phyloP scores from a whole-genome alignment of 2,797 vertebrate species.

The Trematomus bernacchii region DNA sequence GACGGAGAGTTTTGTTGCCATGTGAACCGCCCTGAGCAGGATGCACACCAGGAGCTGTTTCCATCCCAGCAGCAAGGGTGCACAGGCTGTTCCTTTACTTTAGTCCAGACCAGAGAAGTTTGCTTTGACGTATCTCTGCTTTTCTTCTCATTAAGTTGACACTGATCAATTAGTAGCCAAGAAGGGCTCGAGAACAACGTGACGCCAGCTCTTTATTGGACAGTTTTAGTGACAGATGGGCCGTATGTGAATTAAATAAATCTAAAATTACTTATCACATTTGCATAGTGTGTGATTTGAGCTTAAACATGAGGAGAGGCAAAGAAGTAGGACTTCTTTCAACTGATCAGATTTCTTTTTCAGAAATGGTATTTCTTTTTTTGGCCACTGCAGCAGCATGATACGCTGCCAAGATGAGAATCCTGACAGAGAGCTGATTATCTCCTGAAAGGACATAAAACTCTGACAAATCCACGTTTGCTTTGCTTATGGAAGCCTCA shows the following conservation, averaged over 20 bases:
- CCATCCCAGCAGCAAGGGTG: slow-evolving; percentile 27
- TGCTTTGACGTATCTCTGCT: not conserved
- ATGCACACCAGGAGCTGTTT: slow-evolving; percentile 29
- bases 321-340: slow-evolving; percentile 11
- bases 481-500: slow-evolving; percentile 14
- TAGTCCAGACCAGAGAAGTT: slow-evolving; percentile 23
- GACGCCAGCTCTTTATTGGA: slow-evolving; percentile 39
- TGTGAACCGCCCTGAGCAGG: slow-evolving; percentile 73
- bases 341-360: slow-evolving; percentile 43
- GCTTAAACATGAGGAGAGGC: slow-evolving; percentile 9
- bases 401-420: slow-evolving; percentile 46
- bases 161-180: slow-evolving; percentile 19
- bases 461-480: slow-evolving; percentile 21
- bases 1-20: slow-evolving; percentile 78
- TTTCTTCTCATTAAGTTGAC: slow-evolving; percentile 17
- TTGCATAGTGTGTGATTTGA: slow-evolving; percentile 49
- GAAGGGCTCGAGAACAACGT: not conserved
- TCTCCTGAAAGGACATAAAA: slow-evolving; percentile 38
- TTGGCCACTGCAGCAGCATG: slow-evolving; percentile 30
- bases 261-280: slow-evolving; percentile 33
- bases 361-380: slow-evolving; percentile 30
- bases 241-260: slow-evolving; percentile 45
- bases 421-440: slow-evolving; percentile 46
- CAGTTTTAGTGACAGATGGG: slow-evolving; percentile 59
- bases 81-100: slow-evolving; percentile 60